Conservation (phyloP, 37 sponge, comb jelly and placozoan genomes). For the Lycopodina hypogea region DNA sequence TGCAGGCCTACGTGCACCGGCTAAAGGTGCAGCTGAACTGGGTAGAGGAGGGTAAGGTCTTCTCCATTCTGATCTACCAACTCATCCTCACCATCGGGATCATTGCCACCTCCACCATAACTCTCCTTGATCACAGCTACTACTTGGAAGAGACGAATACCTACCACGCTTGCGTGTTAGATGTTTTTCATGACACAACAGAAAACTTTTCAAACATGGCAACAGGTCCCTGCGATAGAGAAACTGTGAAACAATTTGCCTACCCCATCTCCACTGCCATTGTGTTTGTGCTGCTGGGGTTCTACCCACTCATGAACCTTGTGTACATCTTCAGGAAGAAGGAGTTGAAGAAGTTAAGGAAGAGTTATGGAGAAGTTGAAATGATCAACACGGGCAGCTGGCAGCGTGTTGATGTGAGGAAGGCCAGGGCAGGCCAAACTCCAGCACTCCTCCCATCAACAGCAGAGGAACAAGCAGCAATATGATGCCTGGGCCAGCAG, state of each 20-base stretch:
- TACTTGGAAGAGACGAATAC: not conserved
- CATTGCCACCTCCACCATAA: conserved; percentile 5
- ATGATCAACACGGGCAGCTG: not conserved
- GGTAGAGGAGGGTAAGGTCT: conserved; percentile 6
- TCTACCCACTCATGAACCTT: conserved; percentile 18
- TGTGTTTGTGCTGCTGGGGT: conserved; percentile 15
- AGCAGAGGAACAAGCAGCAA: not conserved
- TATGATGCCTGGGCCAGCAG: too few relatives aligned
- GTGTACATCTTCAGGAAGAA: conserved; percentile 3
- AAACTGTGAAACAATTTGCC: not conserved
- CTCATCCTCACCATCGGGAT: conserved; percentile 8
- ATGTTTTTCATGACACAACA: not conserved
- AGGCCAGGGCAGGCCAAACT: not conserved
- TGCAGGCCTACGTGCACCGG: not conserved
- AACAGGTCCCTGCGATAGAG: not conserved
- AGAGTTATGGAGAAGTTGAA: not conserved
- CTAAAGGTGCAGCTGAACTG: not conserved
- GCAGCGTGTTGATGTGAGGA: not conserved
- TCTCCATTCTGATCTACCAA: conserved; percentile 22
- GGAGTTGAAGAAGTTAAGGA: not conserved
- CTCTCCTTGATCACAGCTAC: not conserved
- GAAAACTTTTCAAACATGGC: not conserved
- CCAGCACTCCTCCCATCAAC: not conserved
- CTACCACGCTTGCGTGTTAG: conserved; percentile 13
- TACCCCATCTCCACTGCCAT: conserved; percentile 20